Conservation (phyloP, 2,797 vertebrate genomes). For the Neomorphus geoffroyi region DNA sequence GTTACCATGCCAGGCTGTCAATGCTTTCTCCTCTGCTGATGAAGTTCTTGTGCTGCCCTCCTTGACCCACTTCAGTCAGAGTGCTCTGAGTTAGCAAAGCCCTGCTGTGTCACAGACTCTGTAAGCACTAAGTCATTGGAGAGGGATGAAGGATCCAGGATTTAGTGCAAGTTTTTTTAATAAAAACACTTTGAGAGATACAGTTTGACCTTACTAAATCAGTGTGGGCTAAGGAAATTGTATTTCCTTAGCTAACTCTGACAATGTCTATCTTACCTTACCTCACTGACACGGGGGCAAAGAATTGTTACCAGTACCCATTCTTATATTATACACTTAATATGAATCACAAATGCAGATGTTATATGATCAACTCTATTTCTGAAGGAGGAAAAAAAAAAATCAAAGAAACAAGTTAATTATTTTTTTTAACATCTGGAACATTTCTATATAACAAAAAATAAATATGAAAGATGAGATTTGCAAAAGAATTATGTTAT, state of each 20-base stretch:
- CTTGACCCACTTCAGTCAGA: background rate
- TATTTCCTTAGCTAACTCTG: background rate
- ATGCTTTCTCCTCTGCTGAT: background rate
- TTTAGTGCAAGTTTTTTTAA: background rate
- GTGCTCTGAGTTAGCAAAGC: background rate
- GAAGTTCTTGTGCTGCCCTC: background rate
- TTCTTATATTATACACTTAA: background rate
- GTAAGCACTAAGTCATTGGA: background rate
- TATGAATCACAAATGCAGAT: background rate
- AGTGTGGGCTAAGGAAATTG: background rate
- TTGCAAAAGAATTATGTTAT: background rate
- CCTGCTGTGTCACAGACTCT: background rate
- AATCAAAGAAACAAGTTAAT: background rate
- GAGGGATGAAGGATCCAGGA: background rate
- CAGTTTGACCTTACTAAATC: background rate
- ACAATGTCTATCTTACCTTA: background rate
- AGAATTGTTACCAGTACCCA: background rate
- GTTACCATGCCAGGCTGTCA: background rate
- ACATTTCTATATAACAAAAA: background rate
- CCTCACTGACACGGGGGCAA: background rate
- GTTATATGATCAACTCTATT: background rate
- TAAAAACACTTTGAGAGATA: background rate
- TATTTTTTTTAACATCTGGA: background rate
- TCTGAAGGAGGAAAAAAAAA: background rate
- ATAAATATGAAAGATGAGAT: background rate